Evolutionary conservation across 2,888 invertebrate genomes (phyloP).

Genomic region (Xestia c-nigrum): DNA sequence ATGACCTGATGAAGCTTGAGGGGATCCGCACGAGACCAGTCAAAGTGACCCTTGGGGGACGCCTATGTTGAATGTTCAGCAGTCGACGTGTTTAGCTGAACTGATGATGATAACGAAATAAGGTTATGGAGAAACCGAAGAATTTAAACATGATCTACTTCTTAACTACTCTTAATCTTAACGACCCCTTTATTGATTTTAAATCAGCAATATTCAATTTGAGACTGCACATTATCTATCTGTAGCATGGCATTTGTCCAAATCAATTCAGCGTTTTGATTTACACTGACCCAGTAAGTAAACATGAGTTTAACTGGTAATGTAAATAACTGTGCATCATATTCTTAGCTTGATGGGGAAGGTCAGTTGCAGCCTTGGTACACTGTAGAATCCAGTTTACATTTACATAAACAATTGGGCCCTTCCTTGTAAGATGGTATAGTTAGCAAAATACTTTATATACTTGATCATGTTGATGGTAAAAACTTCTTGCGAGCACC

Average conservation of each 20-base stretch:
- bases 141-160: background rate
- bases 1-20: too few species aligned
- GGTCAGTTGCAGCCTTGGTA: constrained; percentile 5
- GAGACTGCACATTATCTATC: constrained; percentile 34
- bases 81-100: too few species aligned
- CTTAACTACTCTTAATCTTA: constrained; percentile 13
- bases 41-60: too few species aligned
- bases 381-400: background rate
- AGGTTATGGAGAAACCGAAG: background rate
- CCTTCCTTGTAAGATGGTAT: background rate
- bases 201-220: constrained; percentile 27
- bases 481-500: background rate
- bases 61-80: too few species aligned
- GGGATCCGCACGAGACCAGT: too few species aligned
- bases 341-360: constrained; percentile 14
- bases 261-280: constrained; percentile 44
- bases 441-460: background rate
- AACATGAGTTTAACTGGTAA: constrained; percentile 28
- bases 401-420: background rate
- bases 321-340: constrained; percentile 35
- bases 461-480: background rate
- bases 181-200: constrained; percentile 28
- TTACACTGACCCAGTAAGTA: constrained; percentile 24
- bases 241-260: constrained; percentile 60
- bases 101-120: background rate